Evolutionary conservation across 2,797 vertebrate species (phyloP), one percentile per base, ranked within the genome.

Genomic region (Varecia variegata): DNA sequence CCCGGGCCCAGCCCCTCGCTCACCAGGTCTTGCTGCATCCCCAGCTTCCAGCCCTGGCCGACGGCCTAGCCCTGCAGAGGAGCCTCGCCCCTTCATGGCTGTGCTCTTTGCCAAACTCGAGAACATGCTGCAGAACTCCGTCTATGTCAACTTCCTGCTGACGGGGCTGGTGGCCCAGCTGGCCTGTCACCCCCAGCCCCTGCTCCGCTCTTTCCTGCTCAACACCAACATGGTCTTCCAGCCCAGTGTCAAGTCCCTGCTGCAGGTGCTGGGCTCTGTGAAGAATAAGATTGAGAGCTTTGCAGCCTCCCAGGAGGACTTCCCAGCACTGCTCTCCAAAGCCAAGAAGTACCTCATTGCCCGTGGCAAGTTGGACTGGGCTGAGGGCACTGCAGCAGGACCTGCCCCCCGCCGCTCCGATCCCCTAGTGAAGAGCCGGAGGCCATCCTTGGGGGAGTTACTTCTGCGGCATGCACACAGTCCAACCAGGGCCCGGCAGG

Each of bases 141-240:
- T 99, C 54, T 99, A 99, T 7, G 99, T 99, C 95, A 99, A 99
- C 99, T 99, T 99, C 98, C 99, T 99, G 98, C 99, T 99, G 97
- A 99, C 99, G 0, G 99, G 99, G 97, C 99, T 99, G 93, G 98
- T 99, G 98, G 99, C 99, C 92, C 99, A 99, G 98, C 98, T 99
- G 97, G 99, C 99, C 97, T 99, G 99, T 97, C 99, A 99, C 97
- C 99, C 99, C 30, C 99, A 99, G 98, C 99, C 99, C 52, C 99
- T 99, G 97, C 99, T 99, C 62, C 99, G 99, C 97, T 99, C 99
- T 98, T 99, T 99, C 98, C 99, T 99, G 96, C 99, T 99, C n/a
- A n/a, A n/a, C n/a, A n/a, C n/a, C n/a, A n/a, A n/a, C n/a, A n/a
- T n/a, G n/a, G n/a, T n/a, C n/a, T n/a, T n/a, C n/a, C n/a, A n/a